Evolutionary conservation across 2,797 vertebrate species (phyloP).

Genomic region (Jordanella pulchra): DNA sequence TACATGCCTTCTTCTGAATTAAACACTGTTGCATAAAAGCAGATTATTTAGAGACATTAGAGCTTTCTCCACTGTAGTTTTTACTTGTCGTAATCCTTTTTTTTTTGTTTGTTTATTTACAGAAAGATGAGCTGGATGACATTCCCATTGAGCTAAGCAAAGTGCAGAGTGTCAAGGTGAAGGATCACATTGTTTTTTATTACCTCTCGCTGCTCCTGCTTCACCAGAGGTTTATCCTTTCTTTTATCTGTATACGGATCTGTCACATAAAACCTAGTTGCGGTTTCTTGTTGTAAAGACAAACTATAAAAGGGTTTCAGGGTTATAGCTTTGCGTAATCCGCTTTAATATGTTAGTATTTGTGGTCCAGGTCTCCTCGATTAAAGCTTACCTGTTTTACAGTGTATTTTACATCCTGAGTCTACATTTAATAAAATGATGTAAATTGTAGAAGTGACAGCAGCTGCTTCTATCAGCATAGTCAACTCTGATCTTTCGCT

Average conservation of each 20-base stretch:
- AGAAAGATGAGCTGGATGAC: slow-evolving; percentile 93
- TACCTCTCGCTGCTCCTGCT: background rate
- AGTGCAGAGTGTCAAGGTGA: slow-evolving; percentile 92
- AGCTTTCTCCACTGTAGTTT: too few relatives aligned
- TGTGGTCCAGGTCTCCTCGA: background rate
- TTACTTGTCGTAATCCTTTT: background rate
- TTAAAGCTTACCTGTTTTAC: background rate
- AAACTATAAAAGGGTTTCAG: background rate
- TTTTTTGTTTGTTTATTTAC: slow-evolving; percentile 10
- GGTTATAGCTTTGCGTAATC: background rate
- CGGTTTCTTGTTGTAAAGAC: background rate
- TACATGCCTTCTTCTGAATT: slow-evolving; percentile 15
- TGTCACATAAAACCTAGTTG: background rate
- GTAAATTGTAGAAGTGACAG: background rate
- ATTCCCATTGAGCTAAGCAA: slow-evolving; percentile 94
- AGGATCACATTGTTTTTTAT: background rate
- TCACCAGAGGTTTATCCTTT: background rate
- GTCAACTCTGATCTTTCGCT: background rate
- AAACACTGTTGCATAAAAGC: background rate
- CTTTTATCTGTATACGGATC: background rate
- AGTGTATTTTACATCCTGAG: too few relatives aligned
- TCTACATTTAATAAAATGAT: slow-evolving; percentile 6
- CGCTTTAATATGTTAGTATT: background rate
- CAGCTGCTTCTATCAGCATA: background rate
- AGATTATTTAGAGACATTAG: background rate